These are phyloP conservation scores for Standfussiana lucernea DNA, from an alignment of 2,888 invertebrate genomes.

Conservation along the genomic window DNA sequence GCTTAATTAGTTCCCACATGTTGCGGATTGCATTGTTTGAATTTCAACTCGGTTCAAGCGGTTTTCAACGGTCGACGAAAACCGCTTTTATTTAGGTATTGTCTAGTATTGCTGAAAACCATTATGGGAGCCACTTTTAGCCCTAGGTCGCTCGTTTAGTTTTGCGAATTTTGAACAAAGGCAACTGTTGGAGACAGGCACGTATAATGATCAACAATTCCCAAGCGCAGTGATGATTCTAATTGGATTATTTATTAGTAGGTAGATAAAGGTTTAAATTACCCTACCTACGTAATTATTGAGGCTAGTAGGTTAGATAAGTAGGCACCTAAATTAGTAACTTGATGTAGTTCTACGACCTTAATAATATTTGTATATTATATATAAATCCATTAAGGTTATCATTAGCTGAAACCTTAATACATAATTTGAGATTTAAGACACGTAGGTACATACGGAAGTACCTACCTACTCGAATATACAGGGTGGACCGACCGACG, in stretches of 20 bases:
- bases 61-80: too few relatives aligned
- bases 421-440: neutral
- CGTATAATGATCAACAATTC: neutral
- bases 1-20: neutral
- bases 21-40: neutral
- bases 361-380: neutral
- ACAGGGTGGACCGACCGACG: too few relatives aligned
- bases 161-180: constrained; percentile 1
- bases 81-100: neutral
- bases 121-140: neutral
- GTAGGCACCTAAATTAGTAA: neutral
- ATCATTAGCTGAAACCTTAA: neutral
- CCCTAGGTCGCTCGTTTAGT: neutral
- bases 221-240: neutral
- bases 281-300: neutral
- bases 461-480: neutral
- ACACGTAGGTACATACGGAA: neutral
- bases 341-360: neutral
- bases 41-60: too few relatives aligned
- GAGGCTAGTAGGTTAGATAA: neutral
- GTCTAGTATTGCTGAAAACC: neutral
- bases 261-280: neutral
- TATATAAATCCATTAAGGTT: neutral
- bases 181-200: neutral
- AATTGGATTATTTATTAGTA: neutral